Base-by-base conservation (phyloP, 2,888 invertebrate species). In the Prenolepis imparis region DNA sequence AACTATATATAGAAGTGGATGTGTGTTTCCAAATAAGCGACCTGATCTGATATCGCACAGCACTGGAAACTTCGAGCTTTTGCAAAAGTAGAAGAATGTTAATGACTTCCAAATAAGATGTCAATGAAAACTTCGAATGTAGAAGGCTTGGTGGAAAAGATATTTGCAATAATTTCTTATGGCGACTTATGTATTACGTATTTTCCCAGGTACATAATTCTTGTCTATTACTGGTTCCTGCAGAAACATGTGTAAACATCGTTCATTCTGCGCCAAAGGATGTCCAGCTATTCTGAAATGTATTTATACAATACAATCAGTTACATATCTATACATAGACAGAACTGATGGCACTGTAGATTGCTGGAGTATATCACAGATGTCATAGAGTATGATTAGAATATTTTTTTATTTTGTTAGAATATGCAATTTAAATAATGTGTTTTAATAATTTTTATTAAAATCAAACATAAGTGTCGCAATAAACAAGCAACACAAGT, bases 181-280 rank as follows among this genome's bases (percentile, higher is more conserved):
- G 67, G 32, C 85, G 85, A 90, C 81, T 92, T 98, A 98, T 96
- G 98, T 98, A 96, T 98, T 99, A 95, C 99, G 96, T 95, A 99
- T 99, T 96, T 99, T 99, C 92, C 99, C 99, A 92, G 99, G 99
- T 90, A 99, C 98, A 95, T 99, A 99, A 96, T 99, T 99, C 96
- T 98, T 99, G 96, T 99, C 99, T 95, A 99, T 99, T 93, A 97
- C 97, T 72, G 98, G 97, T 93, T 99, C 99, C 95, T 99, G 99
- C 88, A 99, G 96, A 96, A 99, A 99, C 98, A 99, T 99, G 95
- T 99, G 99, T 93, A 99, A 97, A 96, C 99, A 99, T 94, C 98
- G 96, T 95, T 99, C 99, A 95, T 99, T 99, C 96, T 99, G 99
- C 84, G 99, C 99, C 94, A 99, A 95, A 3, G 99, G 99, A 95